These are phyloP conservation scores for Neolamprologus sp. DNA, from an alignment of 2,113 vertebrate genomes.

Conservation along the genomic window DNA sequence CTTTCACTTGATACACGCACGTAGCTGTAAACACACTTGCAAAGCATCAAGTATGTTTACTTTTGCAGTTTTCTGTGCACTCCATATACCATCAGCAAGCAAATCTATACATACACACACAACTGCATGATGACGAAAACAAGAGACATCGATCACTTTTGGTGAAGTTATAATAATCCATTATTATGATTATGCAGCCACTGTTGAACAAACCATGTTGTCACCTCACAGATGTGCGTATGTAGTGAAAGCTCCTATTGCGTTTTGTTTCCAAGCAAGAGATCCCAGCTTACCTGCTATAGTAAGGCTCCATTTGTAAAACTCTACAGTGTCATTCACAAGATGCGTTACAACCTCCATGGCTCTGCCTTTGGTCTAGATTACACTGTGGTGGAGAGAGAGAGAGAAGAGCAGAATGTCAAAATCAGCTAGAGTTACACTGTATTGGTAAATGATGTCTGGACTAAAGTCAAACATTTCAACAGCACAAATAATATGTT, in stretches of 20 bases:
- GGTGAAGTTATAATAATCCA: neutral
- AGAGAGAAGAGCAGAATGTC: neutral
- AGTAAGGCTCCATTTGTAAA: conserved; percentile 94
- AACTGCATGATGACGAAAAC: neutral
- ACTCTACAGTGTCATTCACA: conserved; percentile 87
- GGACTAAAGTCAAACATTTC: neutral
- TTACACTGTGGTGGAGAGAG: conserved; percentile 47
- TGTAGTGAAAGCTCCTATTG: neutral
- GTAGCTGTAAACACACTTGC: neutral
- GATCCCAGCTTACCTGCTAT: conserved; percentile 83
- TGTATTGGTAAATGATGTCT: neutral
- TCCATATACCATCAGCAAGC: neutral
- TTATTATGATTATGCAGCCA: neutral
- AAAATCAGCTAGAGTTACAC: neutral
- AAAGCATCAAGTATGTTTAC: neutral
- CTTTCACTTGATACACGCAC: neutral
- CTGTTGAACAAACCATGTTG: neutral
- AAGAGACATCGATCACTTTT: neutral
- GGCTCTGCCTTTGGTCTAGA: conserved; percentile 45
- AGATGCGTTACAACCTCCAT: conserved; percentile 73
- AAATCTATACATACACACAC: neutral
- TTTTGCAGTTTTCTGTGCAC: neutral
- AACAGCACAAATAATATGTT: neutral
- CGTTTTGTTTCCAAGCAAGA: neutral
- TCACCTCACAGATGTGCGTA: accelerated